phyloP scores from a whole-genome alignment of 1,140 invertebrate genomes.

The Caenorhabditis inopinata region DNA sequence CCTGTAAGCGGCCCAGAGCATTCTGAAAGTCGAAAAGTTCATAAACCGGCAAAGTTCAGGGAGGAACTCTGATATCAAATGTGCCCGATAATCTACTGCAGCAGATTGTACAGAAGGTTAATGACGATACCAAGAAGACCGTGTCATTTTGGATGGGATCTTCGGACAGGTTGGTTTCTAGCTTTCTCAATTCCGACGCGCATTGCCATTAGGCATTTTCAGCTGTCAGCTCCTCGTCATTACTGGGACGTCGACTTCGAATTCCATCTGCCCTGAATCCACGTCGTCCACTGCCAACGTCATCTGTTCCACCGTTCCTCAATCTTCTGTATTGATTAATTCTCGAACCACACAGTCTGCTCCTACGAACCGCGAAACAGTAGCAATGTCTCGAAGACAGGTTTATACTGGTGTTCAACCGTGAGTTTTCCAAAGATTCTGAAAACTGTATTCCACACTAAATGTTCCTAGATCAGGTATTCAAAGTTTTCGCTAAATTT shows the following conservation, averaged over 20 bases:
- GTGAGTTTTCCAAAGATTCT: no score
- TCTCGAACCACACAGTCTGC: neutral
- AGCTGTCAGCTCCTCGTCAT: slow-evolving; percentile 1
- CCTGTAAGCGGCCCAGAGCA: no score
- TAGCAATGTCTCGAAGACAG: neutral
- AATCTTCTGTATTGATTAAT: neutral
- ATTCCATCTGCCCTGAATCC: neutral
- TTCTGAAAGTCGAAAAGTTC: no score
- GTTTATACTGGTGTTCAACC: neutral
- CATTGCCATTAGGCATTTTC: neutral
- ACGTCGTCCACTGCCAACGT: neutral
- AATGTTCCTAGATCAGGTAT: no score
- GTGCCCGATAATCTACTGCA: neutral
- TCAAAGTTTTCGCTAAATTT: no score
- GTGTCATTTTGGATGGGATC: neutral
- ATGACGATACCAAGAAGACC: slow-evolving; percentile 1
- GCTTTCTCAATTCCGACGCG: no score
- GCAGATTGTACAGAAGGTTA: neutral
- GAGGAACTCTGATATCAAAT: neutral
- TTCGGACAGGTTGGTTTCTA: no score
- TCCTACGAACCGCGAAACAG: neutral
- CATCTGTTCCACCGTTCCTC: neutral
- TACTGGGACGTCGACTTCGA: neutral
- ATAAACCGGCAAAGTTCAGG: neutral
- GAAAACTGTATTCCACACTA: neutral